A percentile compares a stretch with the other conserved stretches of the same genome.
These are phyloP conservation scores for Chinchilla lanigera DNA, from an alignment of 2,113 vertebrate genomes.

Conservation along the genomic window DNA sequence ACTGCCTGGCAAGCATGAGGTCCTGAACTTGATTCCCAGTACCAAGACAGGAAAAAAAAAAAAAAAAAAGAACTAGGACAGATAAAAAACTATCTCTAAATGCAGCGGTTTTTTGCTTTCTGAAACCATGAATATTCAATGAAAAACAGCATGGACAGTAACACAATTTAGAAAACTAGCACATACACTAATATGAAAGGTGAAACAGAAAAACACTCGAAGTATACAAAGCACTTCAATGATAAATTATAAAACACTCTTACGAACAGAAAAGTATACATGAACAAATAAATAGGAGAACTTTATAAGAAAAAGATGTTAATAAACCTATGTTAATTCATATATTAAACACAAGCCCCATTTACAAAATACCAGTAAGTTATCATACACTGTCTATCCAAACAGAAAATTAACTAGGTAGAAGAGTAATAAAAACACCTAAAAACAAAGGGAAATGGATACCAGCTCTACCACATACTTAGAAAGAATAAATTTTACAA, in stretches of 20 bases:
- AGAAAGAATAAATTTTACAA: neutral
- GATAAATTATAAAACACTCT: neutral
- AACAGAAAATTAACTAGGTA: neutral
- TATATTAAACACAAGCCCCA: neutral
- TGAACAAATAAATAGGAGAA: neutral
- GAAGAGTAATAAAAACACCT: neutral
- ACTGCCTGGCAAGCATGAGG: neutral
- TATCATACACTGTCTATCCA: neutral
- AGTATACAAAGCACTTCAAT: neutral
- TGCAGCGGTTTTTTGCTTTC: neutral
- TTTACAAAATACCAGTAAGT: neutral
- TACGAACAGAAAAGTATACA: neutral
- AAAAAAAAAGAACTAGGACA: neutral
- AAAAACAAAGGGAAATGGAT: neutral
- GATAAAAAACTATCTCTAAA: neutral
- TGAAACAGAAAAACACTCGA: neutral
- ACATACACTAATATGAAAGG: neutral
- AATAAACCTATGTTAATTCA: neutral
- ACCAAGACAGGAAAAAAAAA: too few species aligned
- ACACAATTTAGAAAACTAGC: neutral
- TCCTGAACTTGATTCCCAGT: neutral
- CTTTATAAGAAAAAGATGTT: neutral
- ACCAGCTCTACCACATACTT: neutral
- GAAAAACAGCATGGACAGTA: neutral
- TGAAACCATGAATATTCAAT: neutral